Evolutionary conservation across 1,140 invertebrate species (phyloP).

Genomic region (Marisa cornuarietis): DNA sequence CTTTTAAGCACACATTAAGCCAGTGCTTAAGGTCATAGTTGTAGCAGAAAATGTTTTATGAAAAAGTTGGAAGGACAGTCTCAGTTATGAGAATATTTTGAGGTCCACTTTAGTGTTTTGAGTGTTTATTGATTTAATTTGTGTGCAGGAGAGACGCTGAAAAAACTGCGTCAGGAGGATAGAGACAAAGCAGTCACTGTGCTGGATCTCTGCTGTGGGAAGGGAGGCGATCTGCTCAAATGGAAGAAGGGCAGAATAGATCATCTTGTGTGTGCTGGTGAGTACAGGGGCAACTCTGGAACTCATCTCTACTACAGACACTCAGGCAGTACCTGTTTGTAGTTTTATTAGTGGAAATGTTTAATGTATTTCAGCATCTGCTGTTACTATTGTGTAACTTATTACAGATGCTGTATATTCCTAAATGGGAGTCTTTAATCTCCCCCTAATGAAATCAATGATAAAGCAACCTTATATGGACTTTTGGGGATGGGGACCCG

Average conservation of each 20-base stretch:
- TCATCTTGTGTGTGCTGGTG: constrained; percentile 86
- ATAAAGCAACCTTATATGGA: too few relatives aligned
- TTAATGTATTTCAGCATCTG: too few relatives aligned
- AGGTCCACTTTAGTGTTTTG: background rate
- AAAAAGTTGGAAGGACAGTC: background rate
- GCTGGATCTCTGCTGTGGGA: constrained; percentile 81
- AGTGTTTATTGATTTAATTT: too few relatives aligned
- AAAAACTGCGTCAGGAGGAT: constrained; percentile 40
- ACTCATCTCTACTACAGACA: too few relatives aligned
- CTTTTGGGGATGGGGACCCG: too few relatives aligned
- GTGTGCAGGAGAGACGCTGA: constrained; percentile 51
- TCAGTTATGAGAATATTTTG: background rate
- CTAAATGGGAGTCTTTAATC: too few relatives aligned
- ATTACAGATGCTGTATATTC: too few relatives aligned
- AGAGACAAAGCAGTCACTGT: constrained; percentile 57
- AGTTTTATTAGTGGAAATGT: too few relatives aligned
- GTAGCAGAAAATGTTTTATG: background rate
- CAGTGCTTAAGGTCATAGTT: background rate
- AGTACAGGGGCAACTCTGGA: background rate
- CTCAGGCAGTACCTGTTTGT: too few relatives aligned
- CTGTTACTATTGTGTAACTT: too few relatives aligned
- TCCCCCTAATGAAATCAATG: too few relatives aligned
- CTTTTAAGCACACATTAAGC: too few relatives aligned
- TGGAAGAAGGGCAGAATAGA: constrained; percentile 87
- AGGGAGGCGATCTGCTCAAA: constrained; percentile 96